These are phyloP conservation scores for Vidua macroura DNA, from an alignment of 2,113 vertebrate species.

Conservation along the genomic window DNA sequence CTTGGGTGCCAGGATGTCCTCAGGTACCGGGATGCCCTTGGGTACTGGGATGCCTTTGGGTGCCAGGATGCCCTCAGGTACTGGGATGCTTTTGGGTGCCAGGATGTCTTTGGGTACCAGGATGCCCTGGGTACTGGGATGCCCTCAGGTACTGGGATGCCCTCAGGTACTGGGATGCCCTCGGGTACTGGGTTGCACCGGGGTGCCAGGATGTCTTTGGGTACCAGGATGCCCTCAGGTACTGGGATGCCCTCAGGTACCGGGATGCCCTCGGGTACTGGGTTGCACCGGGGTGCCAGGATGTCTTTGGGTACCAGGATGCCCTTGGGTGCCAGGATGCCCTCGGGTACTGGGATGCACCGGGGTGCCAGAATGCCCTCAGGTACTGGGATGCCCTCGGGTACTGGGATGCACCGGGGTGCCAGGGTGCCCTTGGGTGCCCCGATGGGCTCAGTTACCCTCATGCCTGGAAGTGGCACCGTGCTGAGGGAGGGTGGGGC, in stretches of 20 bases:
- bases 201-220: accelerated
- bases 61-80: accelerated
- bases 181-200: accelerated
- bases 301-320: accelerated
- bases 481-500: accelerated
- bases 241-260: accelerated
- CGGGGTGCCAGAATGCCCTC: accelerated
- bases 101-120: no score
- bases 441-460: neutral
- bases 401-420: neutral
- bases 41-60: no score
- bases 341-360: no score
- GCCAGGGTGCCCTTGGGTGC: accelerated
- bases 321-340: accelerated
- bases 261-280: accelerated
- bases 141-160: accelerated
- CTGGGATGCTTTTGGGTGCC: accelerated
- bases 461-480: accelerated
- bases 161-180: accelerated
- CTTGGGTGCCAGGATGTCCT: neutral
- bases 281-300: neutral
- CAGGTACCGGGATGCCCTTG: no score
- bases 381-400: accelerated
- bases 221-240: accelerated
- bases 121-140: no score